Percentiles rank a stretch among this genome's conserved stretches.
phyloP scores from a whole-genome alignment of 2,888 invertebrate species.

The Polydrusus cervinus region DNA sequence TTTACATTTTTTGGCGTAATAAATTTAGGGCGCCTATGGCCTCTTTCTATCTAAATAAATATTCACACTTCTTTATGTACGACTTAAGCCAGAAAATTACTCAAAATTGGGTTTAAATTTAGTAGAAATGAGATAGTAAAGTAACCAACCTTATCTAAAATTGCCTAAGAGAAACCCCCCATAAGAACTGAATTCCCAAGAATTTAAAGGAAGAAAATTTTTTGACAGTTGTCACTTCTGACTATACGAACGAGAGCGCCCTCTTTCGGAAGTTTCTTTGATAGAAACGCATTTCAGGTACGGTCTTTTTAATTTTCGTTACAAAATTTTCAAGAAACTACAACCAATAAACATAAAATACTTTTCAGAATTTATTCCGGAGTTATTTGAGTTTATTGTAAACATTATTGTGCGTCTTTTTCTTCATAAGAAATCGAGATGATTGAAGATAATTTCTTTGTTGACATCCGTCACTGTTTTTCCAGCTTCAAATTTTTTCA shows the following conservation, averaged over 20 bases:
- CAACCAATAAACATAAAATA: not conserved
- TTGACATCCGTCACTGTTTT: slow-evolving; percentile 8
- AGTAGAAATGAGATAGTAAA: too few relatives aligned
- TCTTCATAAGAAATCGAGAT: not conserved
- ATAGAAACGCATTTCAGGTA: slow-evolving; percentile 33
- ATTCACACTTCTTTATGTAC: too few relatives aligned
- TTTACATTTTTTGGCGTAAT: too few relatives aligned
- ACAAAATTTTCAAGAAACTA: not conserved
- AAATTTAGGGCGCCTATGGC: too few relatives aligned
- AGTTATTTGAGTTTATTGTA: too few relatives aligned
- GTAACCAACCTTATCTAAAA: not conserved
- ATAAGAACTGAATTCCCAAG: too few relatives aligned
- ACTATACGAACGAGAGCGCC: slow-evolving; percentile 1
- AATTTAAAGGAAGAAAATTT: not conserved
- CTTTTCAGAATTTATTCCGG: not conserved
- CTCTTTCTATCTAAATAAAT: too few relatives aligned
- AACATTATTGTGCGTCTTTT: not conserved
- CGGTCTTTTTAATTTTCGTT: not conserved
- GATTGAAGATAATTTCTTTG: slow-evolving; percentile 24
- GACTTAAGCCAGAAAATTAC: too few relatives aligned
- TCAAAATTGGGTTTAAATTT: too few relatives aligned
- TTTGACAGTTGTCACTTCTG: slow-evolving; percentile 9
- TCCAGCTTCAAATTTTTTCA: slow-evolving; percentile 6
- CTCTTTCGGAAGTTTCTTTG: slow-evolving; percentile 24
- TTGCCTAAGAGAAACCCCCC: not conserved